Evolutionary conservation across 2,797 vertebrate genomes (phyloP).

Genomic region (Tadarida brasiliensis): DNA sequence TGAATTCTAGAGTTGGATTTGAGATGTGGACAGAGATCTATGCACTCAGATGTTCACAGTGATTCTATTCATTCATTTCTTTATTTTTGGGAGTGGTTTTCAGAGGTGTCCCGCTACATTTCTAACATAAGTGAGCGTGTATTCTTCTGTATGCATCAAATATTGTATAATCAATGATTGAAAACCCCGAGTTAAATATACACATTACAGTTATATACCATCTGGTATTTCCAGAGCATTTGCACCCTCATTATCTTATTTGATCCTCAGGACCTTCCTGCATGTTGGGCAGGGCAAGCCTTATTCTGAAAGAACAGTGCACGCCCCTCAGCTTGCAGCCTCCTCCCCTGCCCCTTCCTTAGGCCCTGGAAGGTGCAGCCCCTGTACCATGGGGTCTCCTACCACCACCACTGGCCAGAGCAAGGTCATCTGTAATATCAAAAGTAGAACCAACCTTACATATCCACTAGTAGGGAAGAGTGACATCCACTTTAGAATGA

Average conservation of each 20-base stretch:
- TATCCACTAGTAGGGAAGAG: not conserved
- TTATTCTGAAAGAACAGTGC: not conserved
- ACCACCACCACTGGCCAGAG: no score
- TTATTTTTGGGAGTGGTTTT: not conserved
- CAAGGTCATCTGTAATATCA: not conserved
- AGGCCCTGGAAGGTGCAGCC: not conserved
- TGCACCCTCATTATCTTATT: not conserved
- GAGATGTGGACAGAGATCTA: not conserved
- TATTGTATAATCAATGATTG: not conserved
- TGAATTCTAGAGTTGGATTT: not conserved
- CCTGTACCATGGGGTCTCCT: no score
- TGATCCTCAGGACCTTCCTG: not conserved
- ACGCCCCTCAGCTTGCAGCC: accelerated
- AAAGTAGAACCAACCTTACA: not conserved
- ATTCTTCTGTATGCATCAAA: not conserved
- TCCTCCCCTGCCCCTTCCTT: not conserved
- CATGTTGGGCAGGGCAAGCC: not conserved
- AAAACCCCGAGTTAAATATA: not conserved
- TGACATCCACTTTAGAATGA: not conserved
- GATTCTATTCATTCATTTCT: not conserved
- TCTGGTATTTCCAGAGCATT: not conserved
- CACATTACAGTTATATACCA: not conserved
- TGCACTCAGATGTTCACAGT: not conserved
- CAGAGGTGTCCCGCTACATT: not conserved
- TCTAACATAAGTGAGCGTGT: accelerated